phyloP scores from a whole-genome alignment of 2,888 invertebrate species.

The Quadriops clusia region DNA sequence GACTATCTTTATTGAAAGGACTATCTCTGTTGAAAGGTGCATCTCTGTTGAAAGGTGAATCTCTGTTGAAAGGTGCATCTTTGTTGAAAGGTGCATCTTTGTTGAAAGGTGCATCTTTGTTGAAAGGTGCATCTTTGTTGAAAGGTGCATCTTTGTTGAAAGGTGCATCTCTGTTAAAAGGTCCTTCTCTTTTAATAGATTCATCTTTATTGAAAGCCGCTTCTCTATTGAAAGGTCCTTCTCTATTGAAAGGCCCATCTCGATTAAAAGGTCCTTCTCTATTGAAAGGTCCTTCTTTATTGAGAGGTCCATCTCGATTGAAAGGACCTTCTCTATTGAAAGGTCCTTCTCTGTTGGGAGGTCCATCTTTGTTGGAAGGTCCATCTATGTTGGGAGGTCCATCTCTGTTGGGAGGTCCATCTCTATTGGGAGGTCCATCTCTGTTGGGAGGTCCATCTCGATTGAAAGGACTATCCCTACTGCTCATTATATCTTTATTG shows the following conservation, averaged over 20 bases:
- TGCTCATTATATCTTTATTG: slow-evolving; percentile 4
- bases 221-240: slow-evolving; percentile 9
- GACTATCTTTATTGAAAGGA: slow-evolving; percentile 9
- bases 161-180: slow-evolving; percentile 2
- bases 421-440: slow-evolving; percentile 8
- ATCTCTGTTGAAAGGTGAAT: slow-evolving; percentile 9
- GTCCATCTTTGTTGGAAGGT: slow-evolving; percentile 5
- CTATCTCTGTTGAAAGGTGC: slow-evolving; percentile 7
- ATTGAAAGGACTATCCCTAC: slow-evolving; percentile 7
- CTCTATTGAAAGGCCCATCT: slow-evolving; percentile 4
- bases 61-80: slow-evolving; percentile 4
- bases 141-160: slow-evolving; percentile 7
- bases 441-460: slow-evolving; percentile 9
- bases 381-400: slow-evolving; percentile 4
- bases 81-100: slow-evolving; percentile 6
- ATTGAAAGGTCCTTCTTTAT: too few species aligned
- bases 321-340: slow-evolving; percentile 7
- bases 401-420: slow-evolving; percentile 6
- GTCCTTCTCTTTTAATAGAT: slow-evolving; percentile 8
- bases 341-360: slow-evolving; percentile 9
- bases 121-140: slow-evolving; percentile 10
- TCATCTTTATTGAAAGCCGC: slow-evolving; percentile 7
- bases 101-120: slow-evolving; percentile 7
- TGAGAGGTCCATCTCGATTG: slow-evolving; percentile 7
- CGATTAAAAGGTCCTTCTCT: slow-evolving; percentile 6